Evolutionary conservation across 2,797 vertebrate species (phyloP).

Genomic region (Clarias platycephalus): DNA sequence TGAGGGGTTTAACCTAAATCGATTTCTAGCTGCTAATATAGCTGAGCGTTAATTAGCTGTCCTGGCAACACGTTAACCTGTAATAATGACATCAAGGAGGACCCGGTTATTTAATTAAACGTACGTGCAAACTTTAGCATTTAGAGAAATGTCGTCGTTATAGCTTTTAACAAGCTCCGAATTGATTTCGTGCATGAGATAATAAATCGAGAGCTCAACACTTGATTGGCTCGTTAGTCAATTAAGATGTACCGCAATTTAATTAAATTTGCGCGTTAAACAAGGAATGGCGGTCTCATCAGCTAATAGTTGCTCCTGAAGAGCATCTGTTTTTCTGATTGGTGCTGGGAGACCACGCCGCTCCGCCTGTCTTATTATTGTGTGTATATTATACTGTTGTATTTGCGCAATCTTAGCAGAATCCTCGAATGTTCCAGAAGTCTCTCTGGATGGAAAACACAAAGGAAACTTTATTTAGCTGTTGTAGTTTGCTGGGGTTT

Average conservation of each 20-base stretch:
- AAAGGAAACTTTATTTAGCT: constrained; percentile 61
- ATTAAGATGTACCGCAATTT: constrained; percentile 40
- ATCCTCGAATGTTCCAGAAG: constrained; percentile 78
- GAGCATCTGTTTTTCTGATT: constrained; percentile 79
- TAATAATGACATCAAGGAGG: not conserved
- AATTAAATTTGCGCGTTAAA: constrained; percentile 38
- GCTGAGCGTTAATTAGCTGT: not conserved
- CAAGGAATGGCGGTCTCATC: constrained; percentile 66
- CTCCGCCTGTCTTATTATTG: constrained; percentile 41
- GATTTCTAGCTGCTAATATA: not conserved
- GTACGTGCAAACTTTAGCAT: not conserved
- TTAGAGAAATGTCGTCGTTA: constrained; percentile 2
- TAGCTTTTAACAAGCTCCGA: constrained; percentile 33
- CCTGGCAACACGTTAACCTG: not conserved
- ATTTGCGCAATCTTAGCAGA: constrained; percentile 65
- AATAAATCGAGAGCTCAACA: constrained; percentile 9
- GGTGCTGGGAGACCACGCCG: constrained; percentile 73
- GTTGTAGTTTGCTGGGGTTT: constrained; percentile 71
- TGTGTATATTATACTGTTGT: constrained; percentile 52
- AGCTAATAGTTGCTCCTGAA: constrained; percentile 71
- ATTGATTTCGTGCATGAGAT: constrained; percentile 34
- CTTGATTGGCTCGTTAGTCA: constrained; percentile 30
- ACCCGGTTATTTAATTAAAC: not conserved
- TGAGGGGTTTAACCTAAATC: not conserved
- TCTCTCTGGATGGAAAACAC: constrained; percentile 73